Evolutionary conservation across 2,888 invertebrate genomes (phyloP).

Genomic region (Morpho deidamia): DNA sequence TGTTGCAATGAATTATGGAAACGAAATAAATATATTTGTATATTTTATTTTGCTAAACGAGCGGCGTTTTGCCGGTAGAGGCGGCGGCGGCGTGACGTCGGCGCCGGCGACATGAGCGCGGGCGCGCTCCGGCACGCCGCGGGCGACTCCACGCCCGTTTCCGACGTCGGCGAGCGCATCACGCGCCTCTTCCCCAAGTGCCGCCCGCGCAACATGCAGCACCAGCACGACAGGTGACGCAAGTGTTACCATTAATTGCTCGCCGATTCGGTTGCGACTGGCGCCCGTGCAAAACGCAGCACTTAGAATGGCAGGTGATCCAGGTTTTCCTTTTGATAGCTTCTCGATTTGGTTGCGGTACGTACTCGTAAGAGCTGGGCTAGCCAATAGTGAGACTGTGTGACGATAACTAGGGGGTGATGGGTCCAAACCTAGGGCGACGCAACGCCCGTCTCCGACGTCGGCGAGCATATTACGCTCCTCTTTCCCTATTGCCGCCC

Average conservation of each 20-base stretch:
- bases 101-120: constrained; percentile 70
- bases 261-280: background rate
- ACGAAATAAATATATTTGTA: too few species aligned
- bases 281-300: too few species aligned
- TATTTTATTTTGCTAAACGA: constrained; percentile 33
- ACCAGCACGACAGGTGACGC: constrained; percentile 64
- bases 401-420: too few species aligned
- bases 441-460: constrained; percentile 75
- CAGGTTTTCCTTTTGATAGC: constrained; percentile 18
- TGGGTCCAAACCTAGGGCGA: constrained; percentile 72
- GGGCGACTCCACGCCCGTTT: constrained; percentile 74
- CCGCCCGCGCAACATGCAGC: constrained; percentile 82
- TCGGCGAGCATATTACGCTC: constrained; percentile 87
- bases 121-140: constrained; percentile 68
- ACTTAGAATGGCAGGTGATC: too few species aligned
- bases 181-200: constrained; percentile 93
- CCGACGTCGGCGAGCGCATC: constrained; percentile 85
- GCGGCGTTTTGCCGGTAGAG: constrained; percentile 41
- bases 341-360: background rate
- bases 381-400: background rate
- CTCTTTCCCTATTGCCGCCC: constrained; percentile 93
- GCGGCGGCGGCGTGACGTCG: constrained; percentile 56
- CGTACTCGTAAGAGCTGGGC: too few species aligned
- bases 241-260: background rate
- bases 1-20: too few species aligned